Percentiles rank a stretch among this genome's conserved stretches.
Conservation (phyloP, 2,113 vertebrate species). For the Dendrocopos noguchii region DNA sequence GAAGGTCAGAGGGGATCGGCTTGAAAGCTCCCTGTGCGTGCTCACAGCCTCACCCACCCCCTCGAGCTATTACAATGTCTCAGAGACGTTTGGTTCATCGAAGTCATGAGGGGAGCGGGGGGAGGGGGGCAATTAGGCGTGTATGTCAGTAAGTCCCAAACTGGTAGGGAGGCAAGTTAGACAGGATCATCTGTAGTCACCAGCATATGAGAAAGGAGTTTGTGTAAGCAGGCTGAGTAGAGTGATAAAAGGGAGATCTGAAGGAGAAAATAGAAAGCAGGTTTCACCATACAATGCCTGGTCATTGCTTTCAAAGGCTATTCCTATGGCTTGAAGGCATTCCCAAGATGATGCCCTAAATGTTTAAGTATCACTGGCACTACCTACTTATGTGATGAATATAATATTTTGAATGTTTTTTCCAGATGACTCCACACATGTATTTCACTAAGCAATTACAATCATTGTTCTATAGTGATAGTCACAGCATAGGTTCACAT, state of each 20-base stretch:
- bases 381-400: background rate
- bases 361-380: background rate
- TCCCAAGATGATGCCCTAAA: background rate
- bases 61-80: background rate
- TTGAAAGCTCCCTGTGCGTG: background rate
- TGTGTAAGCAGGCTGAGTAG: background rate
- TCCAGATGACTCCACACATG: background rate
- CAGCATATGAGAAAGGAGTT: background rate
- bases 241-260: background rate
- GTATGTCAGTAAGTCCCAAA: background rate
- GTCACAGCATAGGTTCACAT: background rate
- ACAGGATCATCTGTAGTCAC: background rate
- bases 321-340: background rate
- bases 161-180: background rate
- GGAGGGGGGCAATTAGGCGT: background rate
- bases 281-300: background rate
- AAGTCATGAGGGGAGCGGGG: background rate
- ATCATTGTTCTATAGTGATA: rapidly evolving
- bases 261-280: background rate
- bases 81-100: background rate
- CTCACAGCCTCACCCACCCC: background rate
- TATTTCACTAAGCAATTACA: background rate
- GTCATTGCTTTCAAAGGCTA: rapidly evolving
- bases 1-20: background rate
- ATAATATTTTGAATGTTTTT: background rate